Conservation (phyloP, 1,140 invertebrate genomes). For the Drosophila pseudoobscura region DNA sequence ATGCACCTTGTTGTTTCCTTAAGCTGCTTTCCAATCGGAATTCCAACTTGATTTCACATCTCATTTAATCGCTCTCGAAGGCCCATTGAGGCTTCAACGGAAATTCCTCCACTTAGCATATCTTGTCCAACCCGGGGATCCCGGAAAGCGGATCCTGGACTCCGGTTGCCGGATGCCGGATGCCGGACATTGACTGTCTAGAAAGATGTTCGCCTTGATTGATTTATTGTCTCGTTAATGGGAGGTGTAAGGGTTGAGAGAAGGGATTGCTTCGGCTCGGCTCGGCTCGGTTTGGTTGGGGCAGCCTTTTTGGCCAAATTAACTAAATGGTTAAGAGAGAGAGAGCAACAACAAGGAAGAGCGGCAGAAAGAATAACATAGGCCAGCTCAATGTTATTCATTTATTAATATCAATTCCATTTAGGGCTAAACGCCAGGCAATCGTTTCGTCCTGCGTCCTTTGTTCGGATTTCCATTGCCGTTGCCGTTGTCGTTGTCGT, state of each 20-base stretch:
- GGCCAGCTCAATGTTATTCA: conserved; percentile 52
- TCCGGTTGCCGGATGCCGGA: too few species aligned
- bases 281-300: too few species aligned
- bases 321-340: conserved; percentile 25
- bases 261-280: too few species aligned
- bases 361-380: conserved; percentile 3
- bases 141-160: too few species aligned
- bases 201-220: conserved; percentile 15
- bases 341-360: not conserved
- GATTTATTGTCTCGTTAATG: not conserved
- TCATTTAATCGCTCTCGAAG: too few species aligned
- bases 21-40: too few species aligned
- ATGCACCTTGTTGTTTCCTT: too few species aligned
- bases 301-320: conserved; percentile 30
- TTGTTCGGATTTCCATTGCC: not conserved
- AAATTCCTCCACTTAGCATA: not conserved
- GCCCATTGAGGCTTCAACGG: too few species aligned
- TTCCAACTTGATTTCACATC: too few species aligned
- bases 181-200: too few species aligned
- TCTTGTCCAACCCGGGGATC: conserved; percentile 2
- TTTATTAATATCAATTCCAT: conserved; percentile 72
- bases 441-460: conserved; percentile 22
- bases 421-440: conserved; percentile 53
- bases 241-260: too few species aligned
- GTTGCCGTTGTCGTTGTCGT: not conserved